Evolutionary conservation across 2,797 vertebrate species (phyloP).

Genomic region (Morelia viridis): DNA sequence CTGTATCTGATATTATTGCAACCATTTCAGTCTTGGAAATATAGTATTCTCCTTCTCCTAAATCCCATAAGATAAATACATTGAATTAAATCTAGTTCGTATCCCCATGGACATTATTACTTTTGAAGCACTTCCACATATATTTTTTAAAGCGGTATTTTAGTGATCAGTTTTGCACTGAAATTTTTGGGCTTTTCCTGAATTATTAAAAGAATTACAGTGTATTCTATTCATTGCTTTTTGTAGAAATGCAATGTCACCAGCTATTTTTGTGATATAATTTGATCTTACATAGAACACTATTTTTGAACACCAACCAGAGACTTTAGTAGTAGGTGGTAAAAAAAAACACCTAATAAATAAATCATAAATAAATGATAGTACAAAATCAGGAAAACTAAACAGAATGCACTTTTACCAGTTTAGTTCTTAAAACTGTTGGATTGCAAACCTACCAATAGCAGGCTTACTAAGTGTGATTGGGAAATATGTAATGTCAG

Average conservation of each 20-base stretch:
- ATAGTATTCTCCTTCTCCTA: background rate
- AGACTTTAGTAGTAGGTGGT: background rate
- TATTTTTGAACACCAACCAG: background rate
- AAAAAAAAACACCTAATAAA: background rate
- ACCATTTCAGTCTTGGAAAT: background rate
- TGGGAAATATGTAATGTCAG: background rate
- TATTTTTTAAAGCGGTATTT: background rate
- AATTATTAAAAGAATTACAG: background rate
- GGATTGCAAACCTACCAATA: background rate
- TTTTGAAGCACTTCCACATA: background rate
- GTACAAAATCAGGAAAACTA: background rate
- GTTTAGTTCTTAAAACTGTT: background rate
- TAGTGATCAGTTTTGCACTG: background rate
- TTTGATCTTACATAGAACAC: background rate
- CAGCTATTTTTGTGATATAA: background rate
- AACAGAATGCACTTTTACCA: background rate
- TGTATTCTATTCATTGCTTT: background rate
- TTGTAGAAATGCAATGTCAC: background rate
- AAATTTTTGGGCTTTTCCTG: background rate
- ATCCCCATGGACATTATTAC: background rate
- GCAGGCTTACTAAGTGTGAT: background rate
- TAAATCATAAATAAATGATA: background rate
- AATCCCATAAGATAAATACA: background rate
- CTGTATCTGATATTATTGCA: background rate
- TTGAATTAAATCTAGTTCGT: background rate